A percentile compares a stretch with the other conserved stretches of the same genome.
Evolutionary conservation across 2,113 vertebrate species (phyloP).

Genomic region (Crypturellus undulatus): DNA sequence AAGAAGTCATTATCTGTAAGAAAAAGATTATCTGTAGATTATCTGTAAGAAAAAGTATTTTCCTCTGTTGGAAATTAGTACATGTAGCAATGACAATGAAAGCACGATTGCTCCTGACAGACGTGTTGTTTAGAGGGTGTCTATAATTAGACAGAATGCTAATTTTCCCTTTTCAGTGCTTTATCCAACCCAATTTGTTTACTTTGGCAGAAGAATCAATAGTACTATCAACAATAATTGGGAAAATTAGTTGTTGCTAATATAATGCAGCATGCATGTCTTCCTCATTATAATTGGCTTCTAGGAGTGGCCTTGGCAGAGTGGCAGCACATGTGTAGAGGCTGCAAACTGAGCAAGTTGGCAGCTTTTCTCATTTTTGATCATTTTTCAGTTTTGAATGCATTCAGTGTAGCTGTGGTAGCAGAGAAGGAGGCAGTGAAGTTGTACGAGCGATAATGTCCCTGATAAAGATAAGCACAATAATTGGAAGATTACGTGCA

Average conservation of each 20-base stretch:
- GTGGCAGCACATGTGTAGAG: neutral
- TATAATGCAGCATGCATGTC: slow-evolving; percentile 49
- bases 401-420: slow-evolving; percentile 44
- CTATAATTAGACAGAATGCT: slow-evolving; percentile 31
- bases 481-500: slow-evolving; percentile 48
- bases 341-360: slow-evolving; percentile 1
- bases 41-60: neutral
- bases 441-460: slow-evolving; percentile 37
- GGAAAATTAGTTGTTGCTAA: slow-evolving; percentile 50
- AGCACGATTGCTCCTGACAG: neutral
- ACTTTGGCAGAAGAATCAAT: slow-evolving; percentile 58
- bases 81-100: neutral
- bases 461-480: slow-evolving; percentile 17
- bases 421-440: slow-evolving; percentile 37
- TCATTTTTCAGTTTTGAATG: slow-evolving; percentile 38
- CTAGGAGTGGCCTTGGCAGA: slow-evolving; percentile 10
- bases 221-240: slow-evolving; percentile 49
- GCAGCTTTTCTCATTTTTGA: slow-evolving; percentile 48
- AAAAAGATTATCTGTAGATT: neutral
- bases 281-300: slow-evolving; percentile 5
- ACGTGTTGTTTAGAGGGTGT: neutral
- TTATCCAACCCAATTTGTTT: slow-evolving; percentile 62
- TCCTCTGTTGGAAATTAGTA: neutral
- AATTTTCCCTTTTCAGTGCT: slow-evolving; percentile 10
- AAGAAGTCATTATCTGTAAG: neutral